These are phyloP conservation scores for Pogonomyrmex barbatus DNA, from an alignment of 1,140 invertebrate species.

Conservation along the genomic window DNA sequence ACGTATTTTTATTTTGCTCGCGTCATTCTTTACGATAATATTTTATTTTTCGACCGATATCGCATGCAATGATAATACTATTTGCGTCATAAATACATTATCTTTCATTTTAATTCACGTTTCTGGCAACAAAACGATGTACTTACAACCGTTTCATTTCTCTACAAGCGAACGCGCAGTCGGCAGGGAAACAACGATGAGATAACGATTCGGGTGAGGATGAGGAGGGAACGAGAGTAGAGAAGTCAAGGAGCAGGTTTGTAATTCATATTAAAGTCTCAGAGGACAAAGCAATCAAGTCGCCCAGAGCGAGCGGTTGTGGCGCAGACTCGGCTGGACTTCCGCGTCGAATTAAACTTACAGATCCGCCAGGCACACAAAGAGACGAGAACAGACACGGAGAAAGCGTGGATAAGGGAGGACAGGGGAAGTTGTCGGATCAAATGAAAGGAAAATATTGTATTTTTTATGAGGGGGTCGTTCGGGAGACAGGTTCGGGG, in stretches of 20 bases:
- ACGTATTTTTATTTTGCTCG: slow-evolving; percentile 11
- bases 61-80: background rate
- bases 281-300: slow-evolving; percentile 75
- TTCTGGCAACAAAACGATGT: slow-evolving; percentile 42
- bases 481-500: slow-evolving; percentile 32
- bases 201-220: slow-evolving; percentile 4
- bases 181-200: slow-evolving; percentile 45
- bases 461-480: slow-evolving; percentile 74
- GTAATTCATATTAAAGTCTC: slow-evolving; percentile 78
- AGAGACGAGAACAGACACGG: slow-evolving; percentile 40
- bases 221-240: slow-evolving; percentile 18
- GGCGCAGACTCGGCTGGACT: slow-evolving; percentile 46
- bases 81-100: background rate
- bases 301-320: slow-evolving; percentile 52
- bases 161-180: slow-evolving; percentile 13
- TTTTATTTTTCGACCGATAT: background rate
- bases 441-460: slow-evolving; percentile 76
- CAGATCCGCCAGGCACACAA: slow-evolving; percentile 72
- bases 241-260: slow-evolving; percentile 64
- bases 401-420: background rate
- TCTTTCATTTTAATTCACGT: slow-evolving; percentile 19
- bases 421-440: slow-evolving; percentile 34
- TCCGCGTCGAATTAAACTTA: slow-evolving; percentile 79
- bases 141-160: slow-evolving; percentile 7
- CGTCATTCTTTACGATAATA: background rate